phyloP scores from a whole-genome alignment of 2,113 vertebrate genomes.

The Solea solea region DNA sequence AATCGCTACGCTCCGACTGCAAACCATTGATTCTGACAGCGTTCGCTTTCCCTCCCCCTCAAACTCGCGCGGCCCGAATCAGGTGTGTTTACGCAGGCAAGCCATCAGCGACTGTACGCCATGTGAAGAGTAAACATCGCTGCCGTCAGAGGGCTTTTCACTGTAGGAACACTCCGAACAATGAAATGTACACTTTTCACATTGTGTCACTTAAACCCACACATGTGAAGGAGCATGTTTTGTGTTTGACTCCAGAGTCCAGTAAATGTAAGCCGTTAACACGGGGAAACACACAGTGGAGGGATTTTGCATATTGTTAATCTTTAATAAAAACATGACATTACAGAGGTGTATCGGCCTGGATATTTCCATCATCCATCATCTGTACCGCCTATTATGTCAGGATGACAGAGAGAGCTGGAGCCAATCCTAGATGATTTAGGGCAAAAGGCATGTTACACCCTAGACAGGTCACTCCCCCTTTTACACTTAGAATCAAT shows the following conservation, averaged over 20 bases:
- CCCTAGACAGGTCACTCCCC: too few relatives aligned
- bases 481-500: too few relatives aligned
- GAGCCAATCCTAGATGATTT: too few relatives aligned
- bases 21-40: constrained; percentile 42
- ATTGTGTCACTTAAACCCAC: constrained; percentile 24
- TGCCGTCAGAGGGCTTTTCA: constrained; percentile 31
- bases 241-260: too few relatives aligned
- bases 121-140: constrained; percentile 61
- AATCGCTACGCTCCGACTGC: constrained; percentile 18
- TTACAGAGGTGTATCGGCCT: too few relatives aligned
- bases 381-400: too few relatives aligned
- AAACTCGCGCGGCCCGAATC: constrained; percentile 32
- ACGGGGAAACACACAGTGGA: too few relatives aligned
- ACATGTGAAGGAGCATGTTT: constrained; percentile 9
- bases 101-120: constrained; percentile 8
- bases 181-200: constrained; percentile 44
- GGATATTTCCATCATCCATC: too few relatives aligned
- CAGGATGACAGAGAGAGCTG: too few relatives aligned
- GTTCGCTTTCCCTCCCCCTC: background rate
- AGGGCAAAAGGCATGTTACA: too few relatives aligned
- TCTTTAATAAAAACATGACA: too few relatives aligned
- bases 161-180: background rate
- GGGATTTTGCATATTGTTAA: too few relatives aligned
- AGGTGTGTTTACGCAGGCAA: constrained; percentile 48
- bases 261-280: background rate